A percentile compares a stretch with the other conserved stretches of the same genome.
Evolutionary conservation across 2,888 invertebrate species (phyloP).

Genomic region (Smittia sp.): DNA sequence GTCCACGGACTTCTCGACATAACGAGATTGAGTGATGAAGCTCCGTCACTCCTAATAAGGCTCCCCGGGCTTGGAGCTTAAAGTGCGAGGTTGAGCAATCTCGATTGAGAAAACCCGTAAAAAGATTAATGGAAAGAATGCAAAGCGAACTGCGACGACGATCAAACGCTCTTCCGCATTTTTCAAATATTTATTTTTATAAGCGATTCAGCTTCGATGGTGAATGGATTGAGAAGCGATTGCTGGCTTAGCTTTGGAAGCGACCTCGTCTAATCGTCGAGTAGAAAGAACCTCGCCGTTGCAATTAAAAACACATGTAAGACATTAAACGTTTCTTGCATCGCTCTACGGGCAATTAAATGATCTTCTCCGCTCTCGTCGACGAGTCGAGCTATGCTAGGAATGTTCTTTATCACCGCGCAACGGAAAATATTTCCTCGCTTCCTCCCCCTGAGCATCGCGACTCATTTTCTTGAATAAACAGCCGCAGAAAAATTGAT

Average conservation of each 20-base stretch:
- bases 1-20: background rate
- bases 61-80: background rate
- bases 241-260: background rate
- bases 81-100: conserved; percentile 1
- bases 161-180: conserved; percentile 32
- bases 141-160: background rate
- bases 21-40: background rate
- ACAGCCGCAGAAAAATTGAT: background rate
- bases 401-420: background rate
- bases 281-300: background rate
- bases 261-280: too few species aligned
- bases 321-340: background rate
- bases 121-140: background rate
- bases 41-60: background rate
- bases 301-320: conserved; percentile 7
- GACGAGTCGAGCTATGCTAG: background rate
- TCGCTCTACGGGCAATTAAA: conserved; percentile 3
- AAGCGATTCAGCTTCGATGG: background rate
- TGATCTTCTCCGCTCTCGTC: background rate
- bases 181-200: conserved; percentile 29
- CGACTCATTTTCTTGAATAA: background rate
- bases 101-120: background rate
- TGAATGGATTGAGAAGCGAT: background rate
- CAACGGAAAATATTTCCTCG: background rate
- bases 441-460: background rate